phyloP scores from a whole-genome alignment of 2,113 vertebrate genomes.

The Nettapus auritus region DNA sequence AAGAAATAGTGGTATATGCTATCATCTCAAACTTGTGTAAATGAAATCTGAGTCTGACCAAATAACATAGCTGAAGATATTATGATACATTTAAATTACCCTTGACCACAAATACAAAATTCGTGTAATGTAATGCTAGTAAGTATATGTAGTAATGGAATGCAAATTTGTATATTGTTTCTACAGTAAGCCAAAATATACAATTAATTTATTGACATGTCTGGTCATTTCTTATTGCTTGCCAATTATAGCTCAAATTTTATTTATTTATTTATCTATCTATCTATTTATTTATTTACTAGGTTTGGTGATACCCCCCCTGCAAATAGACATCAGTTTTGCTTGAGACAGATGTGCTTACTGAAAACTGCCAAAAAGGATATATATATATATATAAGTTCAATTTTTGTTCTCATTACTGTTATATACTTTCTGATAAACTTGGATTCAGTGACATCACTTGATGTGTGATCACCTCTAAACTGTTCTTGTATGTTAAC shows the following conservation, averaged over 20 bases:
- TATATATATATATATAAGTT: not conserved
- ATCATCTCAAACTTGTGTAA: not conserved
- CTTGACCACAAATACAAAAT: not conserved
- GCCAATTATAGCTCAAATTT: not conserved
- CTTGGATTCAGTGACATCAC: not conserved
- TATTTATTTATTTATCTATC: too few species aligned
- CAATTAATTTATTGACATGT: not conserved
- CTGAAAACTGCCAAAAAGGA: not conserved
- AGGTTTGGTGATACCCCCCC: not conserved
- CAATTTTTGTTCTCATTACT: not conserved
- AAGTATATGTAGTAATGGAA: not conserved
- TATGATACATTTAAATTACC: not conserved
- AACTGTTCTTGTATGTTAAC: not conserved
- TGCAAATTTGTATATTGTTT: not conserved
- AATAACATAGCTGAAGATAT: not conserved
- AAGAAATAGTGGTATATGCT: not conserved
- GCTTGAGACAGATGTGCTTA: not conserved
- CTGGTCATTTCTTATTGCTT: not conserved
- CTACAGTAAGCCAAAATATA: not conserved
- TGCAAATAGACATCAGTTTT: not conserved
- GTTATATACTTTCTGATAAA: not conserved
- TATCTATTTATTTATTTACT: not conserved
- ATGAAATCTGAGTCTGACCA: not conserved
- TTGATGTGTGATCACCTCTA: not conserved
- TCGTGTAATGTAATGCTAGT: not conserved